A percentile compares a stretch with the other conserved stretches of the same genome.
Conservation (phyloP, 2,888 invertebrate genomes). For the Stegophylla sp. region DNA sequence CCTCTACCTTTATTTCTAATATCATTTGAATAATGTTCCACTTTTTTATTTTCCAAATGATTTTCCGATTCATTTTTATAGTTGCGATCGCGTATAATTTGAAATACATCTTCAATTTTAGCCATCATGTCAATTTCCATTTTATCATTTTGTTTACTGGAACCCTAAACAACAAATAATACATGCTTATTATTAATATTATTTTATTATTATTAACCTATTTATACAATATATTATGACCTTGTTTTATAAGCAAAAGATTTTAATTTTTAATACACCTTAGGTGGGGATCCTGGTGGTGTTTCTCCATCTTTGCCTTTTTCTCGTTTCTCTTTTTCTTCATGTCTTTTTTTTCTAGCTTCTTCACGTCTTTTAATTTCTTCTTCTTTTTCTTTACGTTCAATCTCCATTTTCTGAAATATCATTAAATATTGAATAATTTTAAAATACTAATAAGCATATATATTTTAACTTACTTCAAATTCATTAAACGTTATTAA, state of each 20-base stretch:
- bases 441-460: not conserved
- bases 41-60: constrained; percentile 18
- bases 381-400: constrained; percentile 71
- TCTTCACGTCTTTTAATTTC: constrained; percentile 68
- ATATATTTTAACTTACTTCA: constrained; percentile 68
- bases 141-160: constrained; percentile 40
- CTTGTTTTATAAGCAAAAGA: not conserved
- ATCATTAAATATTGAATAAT: not conserved
- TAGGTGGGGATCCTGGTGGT: constrained; percentile 52
- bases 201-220: no score
- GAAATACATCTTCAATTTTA: constrained; percentile 58
- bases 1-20: constrained; percentile 8
- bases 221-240: not conserved
- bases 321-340: constrained; percentile 65
- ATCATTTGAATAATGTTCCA: constrained; percentile 1
- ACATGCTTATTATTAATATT: not conserved
- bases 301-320: constrained; percentile 58
- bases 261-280: constrained; percentile 27
- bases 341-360: constrained; percentile 69
- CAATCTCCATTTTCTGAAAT: constrained; percentile 72
- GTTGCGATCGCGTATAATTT: constrained; percentile 53
- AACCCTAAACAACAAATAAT: not conserved
- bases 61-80: constrained; percentile 36
- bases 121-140: constrained; percentile 53
- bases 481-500: constrained; percentile 84